These are phyloP conservation scores for Myotis lucifugus DNA, from an alignment of 2,113 vertebrate genomes.

Conservation along the genomic window DNA sequence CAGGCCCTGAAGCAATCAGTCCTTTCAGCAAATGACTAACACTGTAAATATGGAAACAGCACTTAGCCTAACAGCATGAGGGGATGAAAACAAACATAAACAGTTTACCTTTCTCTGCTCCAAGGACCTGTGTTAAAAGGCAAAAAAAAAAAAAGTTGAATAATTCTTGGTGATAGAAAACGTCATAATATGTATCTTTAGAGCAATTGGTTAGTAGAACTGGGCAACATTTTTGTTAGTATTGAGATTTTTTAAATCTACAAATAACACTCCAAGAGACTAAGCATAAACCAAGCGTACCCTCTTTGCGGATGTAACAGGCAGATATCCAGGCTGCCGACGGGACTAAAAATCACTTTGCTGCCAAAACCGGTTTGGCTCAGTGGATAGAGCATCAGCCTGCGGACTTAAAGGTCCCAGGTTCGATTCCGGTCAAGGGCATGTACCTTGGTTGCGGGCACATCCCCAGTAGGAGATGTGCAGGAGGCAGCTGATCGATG, in stretches of 20 bases:
- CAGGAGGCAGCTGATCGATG: too few species aligned
- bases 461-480: too few species aligned
- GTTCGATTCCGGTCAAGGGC: too few species aligned
- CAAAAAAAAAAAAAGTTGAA: not conserved
- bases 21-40: not conserved
- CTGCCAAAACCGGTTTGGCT: too few species aligned
- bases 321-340: not conserved
- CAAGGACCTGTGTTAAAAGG: slow-evolving; percentile 62
- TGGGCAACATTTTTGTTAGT: not conserved
- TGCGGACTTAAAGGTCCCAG: too few species aligned
- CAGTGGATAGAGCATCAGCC: too few species aligned
- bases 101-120: slow-evolving; percentile 64
- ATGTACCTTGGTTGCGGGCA: too few species aligned
- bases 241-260: not conserved
- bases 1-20: not conserved
- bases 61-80: not conserved
- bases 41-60: not conserved
- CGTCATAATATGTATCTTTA: not conserved
- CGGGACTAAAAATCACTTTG: not conserved
- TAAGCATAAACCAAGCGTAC: not conserved
- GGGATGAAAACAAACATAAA: slow-evolving; percentile 9
- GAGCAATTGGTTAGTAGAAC: not conserved
- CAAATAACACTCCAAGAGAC: not conserved
- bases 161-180: not conserved
- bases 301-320: not conserved